Base-by-base conservation (phyloP, 2,888 invertebrate genomes). In the Spialia ferax region DNA sequence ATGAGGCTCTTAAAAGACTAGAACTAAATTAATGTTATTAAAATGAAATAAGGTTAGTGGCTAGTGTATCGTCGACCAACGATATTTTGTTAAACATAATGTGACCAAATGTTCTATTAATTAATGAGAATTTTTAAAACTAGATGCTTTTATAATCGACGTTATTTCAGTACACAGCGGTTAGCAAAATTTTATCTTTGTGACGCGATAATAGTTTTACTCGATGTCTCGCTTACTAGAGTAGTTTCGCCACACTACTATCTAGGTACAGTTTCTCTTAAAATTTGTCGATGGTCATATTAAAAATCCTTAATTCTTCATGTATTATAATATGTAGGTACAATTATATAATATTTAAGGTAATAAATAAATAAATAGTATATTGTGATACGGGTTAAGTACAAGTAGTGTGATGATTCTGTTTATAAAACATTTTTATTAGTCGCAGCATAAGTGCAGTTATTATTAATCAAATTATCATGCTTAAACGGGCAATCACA, bases 1-100 rank as follows among this genome's bases (percentile, higher is more conserved):
- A 55, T 61, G 66, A 61, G 66, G 66, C 66, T 67, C 66, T 29
- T 55, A 61, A 60, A 66, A 61, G 54, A 67, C 61, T 61, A 67
- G 60, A 60, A n/a, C 23, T 57, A 64, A 50, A 20, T 50, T 50
- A 57, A 54, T 38, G 26, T 54, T 55, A 61, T 38, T 45, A 55
- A 42, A 55, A 61, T 35, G 45, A 54, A 50, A 55, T 61, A 67
- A 67, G 66, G 66, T 67, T 67, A 67, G 66, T 60, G 61, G 54
- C 59, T 60, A 66, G 42, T 10, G 6, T 63, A 62, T 52, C 29
- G 52, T 65, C 52, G 59, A 65, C 66, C 66, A 66, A 66, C 60
- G 42, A 60, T 60, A 50, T 60, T 60, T 45, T 60, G 38, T 38
- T 42, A 60, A 38, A 50, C 15, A 18, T 66, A 42, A 54, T 54